A percentile compares a stretch with the other conserved stretches of the same genome.
phyloP scores from a whole-genome alignment of 2,888 invertebrate genomes.

The Macaria liturata region DNA sequence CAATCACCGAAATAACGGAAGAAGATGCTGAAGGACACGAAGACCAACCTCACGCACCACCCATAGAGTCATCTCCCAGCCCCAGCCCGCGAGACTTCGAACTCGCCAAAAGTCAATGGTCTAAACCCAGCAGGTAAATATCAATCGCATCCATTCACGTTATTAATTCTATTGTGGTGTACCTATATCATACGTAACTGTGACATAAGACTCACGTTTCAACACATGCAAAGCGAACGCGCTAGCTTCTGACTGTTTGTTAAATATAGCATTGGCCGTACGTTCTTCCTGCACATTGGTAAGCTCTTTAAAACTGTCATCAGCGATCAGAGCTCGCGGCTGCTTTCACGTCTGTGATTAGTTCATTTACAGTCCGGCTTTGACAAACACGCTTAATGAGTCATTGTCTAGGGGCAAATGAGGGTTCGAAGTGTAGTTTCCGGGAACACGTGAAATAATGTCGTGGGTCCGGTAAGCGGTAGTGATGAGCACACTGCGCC shows the following conservation, averaged over 20 bases:
- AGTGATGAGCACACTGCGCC: slow-evolving; percentile 79
- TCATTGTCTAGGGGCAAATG: slow-evolving; percentile 52
- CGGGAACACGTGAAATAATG: slow-evolving; percentile 55
- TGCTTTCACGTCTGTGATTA: slow-evolving; percentile 77
- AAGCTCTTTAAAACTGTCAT: slow-evolving; percentile 81
- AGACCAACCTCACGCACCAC: slow-evolving; percentile 52
- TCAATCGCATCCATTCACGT: slow-evolving; percentile 30
- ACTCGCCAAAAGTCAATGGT: slow-evolving; percentile 66
- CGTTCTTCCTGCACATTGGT: slow-evolving; percentile 76
- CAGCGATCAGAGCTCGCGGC: slow-evolving; percentile 78
- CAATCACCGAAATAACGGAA: slow-evolving; percentile 76
- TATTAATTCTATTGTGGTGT: slow-evolving; percentile 36
- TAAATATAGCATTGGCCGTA: slow-evolving; percentile 75
- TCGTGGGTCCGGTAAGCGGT: slow-evolving; percentile 52
- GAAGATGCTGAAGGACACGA: slow-evolving; percentile 57
- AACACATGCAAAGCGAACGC: slow-evolving; percentile 77
- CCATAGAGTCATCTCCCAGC: slow-evolving; percentile 72
- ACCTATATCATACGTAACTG: slow-evolving; percentile 50
- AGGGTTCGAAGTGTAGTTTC: slow-evolving; percentile 43
- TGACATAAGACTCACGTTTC: slow-evolving; percentile 71
- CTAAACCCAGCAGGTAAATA: slow-evolving; percentile 78
- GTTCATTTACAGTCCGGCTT: slow-evolving; percentile 70
- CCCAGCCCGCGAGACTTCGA: slow-evolving; percentile 64
- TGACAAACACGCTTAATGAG: slow-evolving; percentile 66
- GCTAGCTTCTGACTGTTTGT: slow-evolving; percentile 72